Evolutionary conservation across 1,140 invertebrate genomes (phyloP), one percentile per base, ranked within the genome.

Genomic region (Anastrepha ludens): DNA sequence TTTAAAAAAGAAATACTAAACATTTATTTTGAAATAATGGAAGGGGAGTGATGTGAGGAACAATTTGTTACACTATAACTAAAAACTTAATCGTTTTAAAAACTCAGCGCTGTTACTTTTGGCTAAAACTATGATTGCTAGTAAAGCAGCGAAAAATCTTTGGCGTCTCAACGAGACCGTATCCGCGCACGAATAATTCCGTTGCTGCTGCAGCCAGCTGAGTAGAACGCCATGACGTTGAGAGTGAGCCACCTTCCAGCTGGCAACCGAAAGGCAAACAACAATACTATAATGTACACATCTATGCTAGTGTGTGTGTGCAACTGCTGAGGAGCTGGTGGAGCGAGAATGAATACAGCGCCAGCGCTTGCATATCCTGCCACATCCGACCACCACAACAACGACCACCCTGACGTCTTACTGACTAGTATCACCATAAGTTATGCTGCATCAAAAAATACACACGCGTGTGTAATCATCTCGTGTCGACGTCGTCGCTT

Each of bases 1-100:
- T 74, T 74, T 55, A 7, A 55, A 47, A 50, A 7, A 81, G 11
- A 81, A 81, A 81, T 81, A 81, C 74, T 81, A 29, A 81, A n/a
- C 55, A 81, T 81, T 81, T 81, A 17, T 17, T 81, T 55, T 11
- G 44, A 58, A 55, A 50, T 15, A 81, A 29, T 55, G 47, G 47
- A 81, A 81, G 74, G 74, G 47, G 74, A 47, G 50, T 55, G 74
- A 81, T 58, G 74, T 81, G 17, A 81, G 74, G 74, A 81, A 81
- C 74, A 58, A 81, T 81, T 20, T 29, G 74, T 81, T 50, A 74
- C 41, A 47, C 11, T 29, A 67, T 9, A 74, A 13, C 20, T 58
- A 81, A 55, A 9, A 29, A 55, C 2, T 81, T 3, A 62, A 62
- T 41, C 74, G 5, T 67, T 11, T 29, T 39, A 67, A 67, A 39